These are phyloP conservation scores for Pectinophora gossypiella DNA, from an alignment of 1,140 invertebrate species.

Conservation along the genomic window DNA sequence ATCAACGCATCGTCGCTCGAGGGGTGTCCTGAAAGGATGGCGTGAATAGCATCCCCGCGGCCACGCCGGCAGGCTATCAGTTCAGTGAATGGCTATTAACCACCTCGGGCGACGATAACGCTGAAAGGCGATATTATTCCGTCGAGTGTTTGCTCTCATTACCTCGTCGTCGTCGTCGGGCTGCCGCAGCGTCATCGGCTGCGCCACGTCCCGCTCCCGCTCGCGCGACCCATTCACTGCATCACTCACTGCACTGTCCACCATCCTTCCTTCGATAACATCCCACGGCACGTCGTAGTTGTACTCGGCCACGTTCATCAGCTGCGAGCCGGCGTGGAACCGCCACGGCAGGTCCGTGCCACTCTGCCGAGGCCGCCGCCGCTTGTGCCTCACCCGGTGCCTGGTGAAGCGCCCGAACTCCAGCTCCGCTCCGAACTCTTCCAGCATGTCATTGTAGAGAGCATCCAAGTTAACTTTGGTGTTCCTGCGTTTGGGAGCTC, in stretches of 20 bases:
- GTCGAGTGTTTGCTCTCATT: constrained; percentile 43
- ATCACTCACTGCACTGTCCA: constrained; percentile 23
- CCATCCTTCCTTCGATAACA: constrained; percentile 32
- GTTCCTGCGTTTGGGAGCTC: constrained; percentile 14
- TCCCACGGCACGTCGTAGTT: constrained; percentile 57
- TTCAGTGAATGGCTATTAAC: constrained; percentile 53
- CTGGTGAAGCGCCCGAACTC: constrained; percentile 49
- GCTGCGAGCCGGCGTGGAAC: constrained; percentile 45
- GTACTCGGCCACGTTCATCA: constrained; percentile 54
- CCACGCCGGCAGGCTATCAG: constrained; percentile 42
- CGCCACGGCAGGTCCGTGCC: constrained; percentile 57
- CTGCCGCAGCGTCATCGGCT: constrained; percentile 59
- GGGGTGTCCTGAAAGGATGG: constrained; percentile 42
- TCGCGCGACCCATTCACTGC: constrained; percentile 27
- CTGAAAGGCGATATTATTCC: constrained; percentile 36
- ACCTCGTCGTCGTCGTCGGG: constrained; percentile 46
- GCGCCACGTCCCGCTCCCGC: constrained; percentile 40
- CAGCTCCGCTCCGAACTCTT: constrained; percentile 50
- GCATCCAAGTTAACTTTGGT: constrained; percentile 57
- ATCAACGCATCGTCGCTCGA: constrained; percentile 53
- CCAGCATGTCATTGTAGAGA: constrained; percentile 61
- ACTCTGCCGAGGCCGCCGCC: constrained; percentile 49
- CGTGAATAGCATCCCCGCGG: constrained; percentile 41
- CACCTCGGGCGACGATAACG: constrained; percentile 57
- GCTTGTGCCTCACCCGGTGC: constrained; percentile 63